phyloP scores from a whole-genome alignment of 1,140 invertebrate genomes.

The Drosophila bocki region DNA sequence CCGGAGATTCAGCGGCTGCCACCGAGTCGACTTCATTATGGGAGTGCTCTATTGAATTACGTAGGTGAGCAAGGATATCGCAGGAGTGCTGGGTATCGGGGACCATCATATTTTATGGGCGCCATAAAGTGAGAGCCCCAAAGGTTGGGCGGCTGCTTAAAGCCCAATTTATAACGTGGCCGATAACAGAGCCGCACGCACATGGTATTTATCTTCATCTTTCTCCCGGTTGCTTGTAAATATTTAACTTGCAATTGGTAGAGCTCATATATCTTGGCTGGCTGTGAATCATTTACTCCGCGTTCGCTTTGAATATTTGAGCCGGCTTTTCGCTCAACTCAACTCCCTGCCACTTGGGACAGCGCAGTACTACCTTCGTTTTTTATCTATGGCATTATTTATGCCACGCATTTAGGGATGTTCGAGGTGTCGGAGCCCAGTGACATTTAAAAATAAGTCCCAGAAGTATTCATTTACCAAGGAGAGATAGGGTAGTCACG shows the following conservation, averaged over 20 bases:
- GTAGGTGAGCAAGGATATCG: conserved; percentile 46
- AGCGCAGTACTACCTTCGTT: conserved; percentile 6
- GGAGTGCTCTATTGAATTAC: conserved; percentile 59
- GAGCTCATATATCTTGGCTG: conserved; percentile 54
- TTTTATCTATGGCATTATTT: conserved; percentile 70
- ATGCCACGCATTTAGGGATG: conserved; percentile 40
- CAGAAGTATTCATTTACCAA: conserved; percentile 37
- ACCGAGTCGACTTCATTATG: conserved; percentile 72
- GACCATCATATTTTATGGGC: conserved; percentile 63
- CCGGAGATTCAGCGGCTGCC: conserved; percentile 29
- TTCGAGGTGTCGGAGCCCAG: conserved; percentile 40
- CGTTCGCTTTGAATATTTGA: conserved; percentile 59
- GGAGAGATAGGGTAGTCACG: background rate
- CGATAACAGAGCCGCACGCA: conserved; percentile 51
- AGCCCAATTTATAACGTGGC: conserved; percentile 60
- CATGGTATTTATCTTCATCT: conserved; percentile 32
- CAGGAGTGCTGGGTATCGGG: conserved; percentile 27
- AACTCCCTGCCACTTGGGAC: conserved; percentile 4
- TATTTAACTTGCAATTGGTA: conserved; percentile 72
- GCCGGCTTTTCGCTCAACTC: conserved; percentile 18
- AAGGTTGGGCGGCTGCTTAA: conserved; percentile 38
- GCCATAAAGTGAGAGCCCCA: conserved; percentile 34
- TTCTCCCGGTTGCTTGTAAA: conserved; percentile 52
- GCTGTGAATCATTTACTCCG: conserved; percentile 67
- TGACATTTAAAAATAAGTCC: conserved; percentile 62